Evolutionary conservation across 2,113 vertebrate genomes (phyloP), one percentile per base, ranked within the genome.

Genomic region (Nothobranchius furzeri): DNA sequence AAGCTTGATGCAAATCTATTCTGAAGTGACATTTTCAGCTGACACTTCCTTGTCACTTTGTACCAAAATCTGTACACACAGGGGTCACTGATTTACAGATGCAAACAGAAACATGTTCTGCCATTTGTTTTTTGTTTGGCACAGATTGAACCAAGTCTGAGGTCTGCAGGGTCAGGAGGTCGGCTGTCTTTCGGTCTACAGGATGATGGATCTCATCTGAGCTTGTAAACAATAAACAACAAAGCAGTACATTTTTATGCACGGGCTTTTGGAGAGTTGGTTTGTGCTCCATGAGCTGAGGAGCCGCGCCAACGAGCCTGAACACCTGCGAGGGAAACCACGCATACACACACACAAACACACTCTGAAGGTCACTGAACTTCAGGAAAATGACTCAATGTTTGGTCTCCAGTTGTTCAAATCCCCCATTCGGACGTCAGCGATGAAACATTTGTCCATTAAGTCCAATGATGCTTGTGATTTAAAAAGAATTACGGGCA

Each of bases 21-120:
- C 74, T 91, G 93, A 93, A 90, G 88, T 94, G 92, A 93, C 93
- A 94, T 93, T 94, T 93, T 60, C 76, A 84, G 76, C 83, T 72
- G 82, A 92, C 86, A 83, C 81, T 80, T 61, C 79, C 85, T 79
- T 91, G 92, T 93, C 91, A 88, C 87, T 89, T 91, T 55, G 63
- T 66, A 84, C 85, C 83, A 82, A 67, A 83, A 82, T 87, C 82
- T 40, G 64, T 76, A 48, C 58, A 64, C 66, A 71, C 75, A 79
- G 68, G 71, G 89, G 80, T 90, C 88, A 87, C 66, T 56, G 87
- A 84, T 81, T 89, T 77, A 69, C 72, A 79, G 73, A 81, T 70
- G 65, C 12, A 64, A 68, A 60, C 50, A 11, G 37, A 55, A 70
- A 79, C 71, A 67, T 72, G 83, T 79, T 77, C 46, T 57, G 65